Evolutionary conservation across 2,113 vertebrate genomes (phyloP), one percentile per base, ranked within the genome.

Genomic region (Megatriorchis doriae): DNA sequence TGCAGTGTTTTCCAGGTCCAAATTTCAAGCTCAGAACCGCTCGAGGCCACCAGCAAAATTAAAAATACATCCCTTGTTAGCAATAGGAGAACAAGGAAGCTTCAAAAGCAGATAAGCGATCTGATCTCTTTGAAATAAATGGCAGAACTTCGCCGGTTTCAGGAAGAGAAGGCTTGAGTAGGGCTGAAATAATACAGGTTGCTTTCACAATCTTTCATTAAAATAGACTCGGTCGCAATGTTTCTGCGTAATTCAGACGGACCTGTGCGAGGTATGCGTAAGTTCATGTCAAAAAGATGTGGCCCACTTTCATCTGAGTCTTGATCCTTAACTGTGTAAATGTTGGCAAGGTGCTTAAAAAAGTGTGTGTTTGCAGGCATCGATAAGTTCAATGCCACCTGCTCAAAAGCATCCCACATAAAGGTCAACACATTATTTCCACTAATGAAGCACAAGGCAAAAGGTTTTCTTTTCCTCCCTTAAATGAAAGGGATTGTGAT

Each of bases 251-350:
- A 59, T 52, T 92, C 66, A 55, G 47, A 31, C 0, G 9, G 53
- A 61, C 38, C 23, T 0, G 0, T 63, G 84, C 2, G 6, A 93
- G 32, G 17, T 74, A n/a, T 32, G 15, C 26, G 10, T 45, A 66
- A 50, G 12, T 71, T 88, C 8, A 3, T 31, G 15, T 61, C 65
- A 66, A 38, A 84, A 74, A 53, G 58, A 62, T 62, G 27, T n/a
- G 55, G 7, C 38, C n/a, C 11, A 2, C 43, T 67, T 93, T 34
- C 23, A 25, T 18, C 17, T 22, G 15, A 50, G 42, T 15, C 68
- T 74, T 62, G 20, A 9, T 83, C 94, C 77, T 83, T 22, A 80
- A 7, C 36, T 45, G 23, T 40, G 38, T 63, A 25, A 19, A 25
- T 38, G 23, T 38, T 43, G 42, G 8, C 52, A 16, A n/a, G 13